These are phyloP conservation scores for Conopomorpha cramerella DNA, from an alignment of 1,140 invertebrate genomes.

Conservation along the genomic window DNA sequence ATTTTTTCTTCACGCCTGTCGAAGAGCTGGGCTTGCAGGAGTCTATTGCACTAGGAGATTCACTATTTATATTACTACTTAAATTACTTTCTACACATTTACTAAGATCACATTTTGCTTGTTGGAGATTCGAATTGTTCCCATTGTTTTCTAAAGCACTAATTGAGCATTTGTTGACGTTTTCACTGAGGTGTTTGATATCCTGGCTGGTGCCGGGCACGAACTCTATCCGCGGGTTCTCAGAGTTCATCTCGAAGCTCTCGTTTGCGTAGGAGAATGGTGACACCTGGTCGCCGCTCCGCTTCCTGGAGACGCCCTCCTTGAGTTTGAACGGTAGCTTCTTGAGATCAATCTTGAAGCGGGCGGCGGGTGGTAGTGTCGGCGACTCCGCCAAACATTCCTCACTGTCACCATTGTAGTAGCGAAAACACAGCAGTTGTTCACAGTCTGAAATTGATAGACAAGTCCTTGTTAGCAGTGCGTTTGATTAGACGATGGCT, in stretches of 20 bases:
- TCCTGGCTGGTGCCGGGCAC: conserved; percentile 40
- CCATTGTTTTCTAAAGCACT: conserved; percentile 50
- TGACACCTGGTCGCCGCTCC: conserved; percentile 45
- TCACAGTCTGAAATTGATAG: conserved; percentile 48
- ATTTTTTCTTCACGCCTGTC: conserved; percentile 54
- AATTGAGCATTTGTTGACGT: conserved; percentile 61
- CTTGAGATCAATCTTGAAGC: conserved; percentile 45
- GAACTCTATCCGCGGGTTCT: conserved; percentile 33
- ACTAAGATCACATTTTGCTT: conserved; percentile 51
- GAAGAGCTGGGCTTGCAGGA: conserved; percentile 41
- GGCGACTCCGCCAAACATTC: conserved; percentile 49
- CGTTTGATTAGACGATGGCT: too few relatives aligned
- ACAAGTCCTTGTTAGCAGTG: too few relatives aligned
- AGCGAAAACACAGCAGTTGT: conserved; percentile 55
- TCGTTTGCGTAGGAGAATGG: conserved; percentile 51
- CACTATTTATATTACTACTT: conserved; percentile 45
- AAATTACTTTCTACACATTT: conserved; percentile 49
- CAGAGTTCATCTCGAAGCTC: conserved; percentile 52
- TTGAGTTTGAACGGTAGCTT: conserved; percentile 41
- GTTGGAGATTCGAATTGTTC: conserved; percentile 33
- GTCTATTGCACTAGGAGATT: conserved; percentile 38
- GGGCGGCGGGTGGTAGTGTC: conserved; percentile 25
- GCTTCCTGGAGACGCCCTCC: conserved; percentile 47
- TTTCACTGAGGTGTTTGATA: conserved; percentile 51
- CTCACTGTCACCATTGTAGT: conserved; percentile 53